phyloP scores from a whole-genome alignment of 2,888 invertebrate genomes.

The Gari tellinella region DNA sequence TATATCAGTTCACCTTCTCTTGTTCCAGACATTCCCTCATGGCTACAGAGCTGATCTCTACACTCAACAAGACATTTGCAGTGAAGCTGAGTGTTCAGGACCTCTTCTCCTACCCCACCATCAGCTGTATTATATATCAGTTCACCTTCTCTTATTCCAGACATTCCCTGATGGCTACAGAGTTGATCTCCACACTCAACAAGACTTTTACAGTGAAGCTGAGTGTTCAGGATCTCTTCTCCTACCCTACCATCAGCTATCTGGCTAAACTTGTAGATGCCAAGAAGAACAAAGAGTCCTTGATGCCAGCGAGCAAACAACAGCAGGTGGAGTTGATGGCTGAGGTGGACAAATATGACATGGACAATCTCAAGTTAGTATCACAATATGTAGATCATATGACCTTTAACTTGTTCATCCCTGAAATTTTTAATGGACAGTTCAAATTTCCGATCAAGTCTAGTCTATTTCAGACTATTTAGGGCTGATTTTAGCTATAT shows the following conservation, averaged over 20 bases:
- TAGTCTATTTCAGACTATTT: no score
- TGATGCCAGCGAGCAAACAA: conserved; percentile 20
- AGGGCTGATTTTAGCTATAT: no score
- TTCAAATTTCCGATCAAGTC: no score
- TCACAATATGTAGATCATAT: no score
- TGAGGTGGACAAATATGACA: conserved; percentile 83
- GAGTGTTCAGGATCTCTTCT: conserved; percentile 83
- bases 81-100: conserved; percentile 81
- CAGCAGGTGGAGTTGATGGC: conserved; percentile 76
- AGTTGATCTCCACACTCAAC: conserved; percentile 78
- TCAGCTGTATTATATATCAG: not conserved
- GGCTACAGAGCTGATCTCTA: conserved; percentile 82
- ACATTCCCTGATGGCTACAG: conserved; percentile 84
- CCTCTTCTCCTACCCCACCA: conserved; percentile 79
- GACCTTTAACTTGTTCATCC: no score
- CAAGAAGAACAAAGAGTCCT: conserved; percentile 39
- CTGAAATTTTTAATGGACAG: no score
- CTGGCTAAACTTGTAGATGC: conserved; percentile 82
- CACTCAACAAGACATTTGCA: conserved; percentile 75
- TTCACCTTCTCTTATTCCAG: conserved; percentile 67
- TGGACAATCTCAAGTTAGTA: conserved; percentile 75
- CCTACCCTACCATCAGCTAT: conserved; percentile 80
- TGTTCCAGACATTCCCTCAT: conserved; percentile 84
- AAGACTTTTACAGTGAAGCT: conserved; percentile 77
- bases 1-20: not conserved